Evolutionary conservation across 1,140 invertebrate genomes (phyloP).

Genomic region (Wasmannia auropunctata): DNA sequence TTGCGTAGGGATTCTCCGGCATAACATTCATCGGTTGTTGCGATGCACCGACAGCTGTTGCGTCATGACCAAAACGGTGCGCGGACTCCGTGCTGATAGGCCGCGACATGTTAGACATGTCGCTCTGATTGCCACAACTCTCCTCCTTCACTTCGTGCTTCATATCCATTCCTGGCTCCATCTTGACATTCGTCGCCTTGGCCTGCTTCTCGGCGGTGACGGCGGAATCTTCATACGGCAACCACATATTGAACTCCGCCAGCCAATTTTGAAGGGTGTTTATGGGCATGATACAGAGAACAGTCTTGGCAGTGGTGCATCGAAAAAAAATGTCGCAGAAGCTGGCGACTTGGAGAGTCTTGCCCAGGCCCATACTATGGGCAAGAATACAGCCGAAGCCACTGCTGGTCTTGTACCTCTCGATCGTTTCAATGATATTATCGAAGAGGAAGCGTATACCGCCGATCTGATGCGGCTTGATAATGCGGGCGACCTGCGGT

Average conservation of each 20-base stretch:
- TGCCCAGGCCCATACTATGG: constrained; percentile 99
- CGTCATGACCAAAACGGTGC: constrained; percentile 72
- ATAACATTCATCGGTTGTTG: constrained; percentile 71
- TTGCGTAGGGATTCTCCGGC: constrained; percentile 70
- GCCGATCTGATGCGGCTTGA: constrained; percentile 99
- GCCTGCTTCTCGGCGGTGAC: constrained; percentile 66
- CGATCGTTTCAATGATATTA: constrained; percentile 97
- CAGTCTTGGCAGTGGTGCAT: constrained; percentile 94
- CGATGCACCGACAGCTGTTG: neutral
- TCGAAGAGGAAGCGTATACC: constrained; percentile 98
- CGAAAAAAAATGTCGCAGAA: constrained; percentile 98
- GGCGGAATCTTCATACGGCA: constrained; percentile 87
- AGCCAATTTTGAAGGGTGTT: constrained; percentile 99
- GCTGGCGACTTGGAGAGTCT: constrained; percentile 97
- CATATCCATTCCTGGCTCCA: constrained; percentile 67
- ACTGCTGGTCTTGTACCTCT: constrained; percentile 94
- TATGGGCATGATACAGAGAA: constrained; percentile 99
- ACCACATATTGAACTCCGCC: constrained; percentile 98
- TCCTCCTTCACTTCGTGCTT: constrained; percentile 82
- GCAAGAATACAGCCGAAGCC: constrained; percentile 99
- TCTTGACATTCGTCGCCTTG: constrained; percentile 69
- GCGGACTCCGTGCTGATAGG: constrained; percentile 75
- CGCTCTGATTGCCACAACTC: constrained; percentile 73
- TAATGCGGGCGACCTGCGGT: constrained; percentile 95
- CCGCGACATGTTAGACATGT: constrained; percentile 75